A percentile compares a stretch with the other conserved stretches of the same genome.
These are phyloP conservation scores for Melierax canorus DNA, from an alignment of 2,113 vertebrate genomes.

Conservation along the genomic window DNA sequence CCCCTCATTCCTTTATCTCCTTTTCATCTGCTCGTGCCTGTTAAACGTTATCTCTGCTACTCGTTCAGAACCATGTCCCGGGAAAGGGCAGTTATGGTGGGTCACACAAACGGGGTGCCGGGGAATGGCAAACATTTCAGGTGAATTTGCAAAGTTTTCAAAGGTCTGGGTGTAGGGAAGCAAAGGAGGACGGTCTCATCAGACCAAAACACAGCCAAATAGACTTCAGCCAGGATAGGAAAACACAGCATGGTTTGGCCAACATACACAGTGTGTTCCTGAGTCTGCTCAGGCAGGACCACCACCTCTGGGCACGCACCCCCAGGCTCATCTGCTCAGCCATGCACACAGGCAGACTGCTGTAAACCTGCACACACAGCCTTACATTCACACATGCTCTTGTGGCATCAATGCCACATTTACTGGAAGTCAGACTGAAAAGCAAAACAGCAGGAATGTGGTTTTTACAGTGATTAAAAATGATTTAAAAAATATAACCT, in stretches of 20 bases:
- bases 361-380: not conserved
- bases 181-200: not conserved
- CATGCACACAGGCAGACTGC: not conserved
- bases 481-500: fast-evolving
- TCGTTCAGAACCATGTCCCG: not conserved
- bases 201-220: not conserved
- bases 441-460: not conserved
- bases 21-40: not conserved
- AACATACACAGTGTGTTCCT: not conserved
- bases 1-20: constrained; percentile 5
- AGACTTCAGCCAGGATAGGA: not conserved
- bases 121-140: not conserved
- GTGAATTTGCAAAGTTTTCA: not conserved
- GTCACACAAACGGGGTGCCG: not conserved
- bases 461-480: not conserved
- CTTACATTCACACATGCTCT: fast-evolving
- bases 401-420: not conserved
- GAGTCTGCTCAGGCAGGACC: not conserved
- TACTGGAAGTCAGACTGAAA: not conserved
- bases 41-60: not conserved
- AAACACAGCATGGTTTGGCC: not conserved
- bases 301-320: not conserved
- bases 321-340: fast-evolving
- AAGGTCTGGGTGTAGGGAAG: not conserved
- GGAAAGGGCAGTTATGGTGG: not conserved